Evolutionary conservation across 1,140 invertebrate species (phyloP).

Genomic region (Hypothenemus hampei): DNA sequence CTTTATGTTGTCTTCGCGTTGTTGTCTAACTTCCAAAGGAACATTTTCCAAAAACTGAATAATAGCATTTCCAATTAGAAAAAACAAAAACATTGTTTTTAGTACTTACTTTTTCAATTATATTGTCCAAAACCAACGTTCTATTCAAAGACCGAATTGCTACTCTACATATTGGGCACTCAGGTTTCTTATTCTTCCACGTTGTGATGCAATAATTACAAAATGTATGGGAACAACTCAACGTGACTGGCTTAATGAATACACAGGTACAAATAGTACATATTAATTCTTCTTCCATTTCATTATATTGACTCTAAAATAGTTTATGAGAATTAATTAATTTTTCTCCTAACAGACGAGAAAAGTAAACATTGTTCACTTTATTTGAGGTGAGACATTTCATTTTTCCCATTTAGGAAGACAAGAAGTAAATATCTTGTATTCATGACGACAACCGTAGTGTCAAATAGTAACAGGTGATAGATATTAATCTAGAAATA

Average conservation of each 20-base stretch:
- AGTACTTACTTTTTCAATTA: constrained; percentile 32
- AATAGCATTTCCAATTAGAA: not conserved
- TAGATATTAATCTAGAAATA: no score
- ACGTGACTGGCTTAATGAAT: constrained; percentile 63
- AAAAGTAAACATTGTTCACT: no score
- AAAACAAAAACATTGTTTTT: not conserved
- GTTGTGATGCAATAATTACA: constrained; percentile 66
- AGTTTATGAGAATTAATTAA: not conserved
- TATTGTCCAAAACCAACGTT: constrained; percentile 39
- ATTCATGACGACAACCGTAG: no score
- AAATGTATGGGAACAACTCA: constrained; percentile 75
- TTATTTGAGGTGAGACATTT: no score
- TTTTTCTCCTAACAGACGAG: no score
- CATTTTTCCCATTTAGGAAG: no score
- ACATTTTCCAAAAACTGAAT: constrained; percentile 20
- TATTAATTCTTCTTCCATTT: constrained; percentile 54
- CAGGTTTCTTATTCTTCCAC: constrained; percentile 68
- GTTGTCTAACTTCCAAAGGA: constrained; percentile 24
- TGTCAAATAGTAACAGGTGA: no score
- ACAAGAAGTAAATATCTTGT: no score
- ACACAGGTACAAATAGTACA: constrained; percentile 77
- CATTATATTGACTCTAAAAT: constrained; percentile 18
- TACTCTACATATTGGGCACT: constrained; percentile 68
- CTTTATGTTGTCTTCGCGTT: constrained; percentile 38
- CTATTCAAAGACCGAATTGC: constrained; percentile 28